phyloP scores from a whole-genome alignment of 2,797 vertebrate species.

The Cryptoprocta ferox region DNA sequence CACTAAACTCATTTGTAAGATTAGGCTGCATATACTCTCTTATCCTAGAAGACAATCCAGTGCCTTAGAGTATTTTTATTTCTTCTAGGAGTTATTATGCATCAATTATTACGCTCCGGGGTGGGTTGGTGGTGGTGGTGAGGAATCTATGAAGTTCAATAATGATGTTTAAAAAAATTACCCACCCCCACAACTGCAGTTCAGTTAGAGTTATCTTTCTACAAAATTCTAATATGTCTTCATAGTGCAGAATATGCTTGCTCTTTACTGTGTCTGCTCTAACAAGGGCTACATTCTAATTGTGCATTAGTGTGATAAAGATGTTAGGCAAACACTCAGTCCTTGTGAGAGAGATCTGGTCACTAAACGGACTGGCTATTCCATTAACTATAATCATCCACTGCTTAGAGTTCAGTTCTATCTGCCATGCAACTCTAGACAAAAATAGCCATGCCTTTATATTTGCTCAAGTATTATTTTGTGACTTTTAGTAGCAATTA shows the following conservation, averaged over 20 bases:
- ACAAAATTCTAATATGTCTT: neutral
- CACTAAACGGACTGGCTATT: neutral
- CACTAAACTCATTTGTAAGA: slow-evolving; percentile 18
- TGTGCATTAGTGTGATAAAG: neutral
- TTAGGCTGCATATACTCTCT: neutral
- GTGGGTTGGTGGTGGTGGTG: neutral
- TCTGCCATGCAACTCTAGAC: neutral
- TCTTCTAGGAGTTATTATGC: slow-evolving; percentile 29
- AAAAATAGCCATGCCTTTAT: neutral
- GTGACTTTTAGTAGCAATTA: neutral
- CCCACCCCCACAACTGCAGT: neutral
- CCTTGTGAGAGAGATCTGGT: neutral
- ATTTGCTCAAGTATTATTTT: neutral
- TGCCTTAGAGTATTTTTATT: slow-evolving; percentile 30
- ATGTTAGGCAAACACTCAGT: neutral
- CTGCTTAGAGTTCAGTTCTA: neutral
- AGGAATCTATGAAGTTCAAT: neutral
- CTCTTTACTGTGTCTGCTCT: neutral
- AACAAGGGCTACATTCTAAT: neutral
- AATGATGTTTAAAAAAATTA: neutral
- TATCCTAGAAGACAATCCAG: slow-evolving; percentile 23
- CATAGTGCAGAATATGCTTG: neutral
- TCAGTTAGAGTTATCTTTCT: neutral
- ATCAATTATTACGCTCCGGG: neutral
- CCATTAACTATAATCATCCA: neutral